These are phyloP conservation scores for Manis pentadactyla DNA, from an alignment of 2,797 vertebrate species.

Conservation along the genomic window DNA sequence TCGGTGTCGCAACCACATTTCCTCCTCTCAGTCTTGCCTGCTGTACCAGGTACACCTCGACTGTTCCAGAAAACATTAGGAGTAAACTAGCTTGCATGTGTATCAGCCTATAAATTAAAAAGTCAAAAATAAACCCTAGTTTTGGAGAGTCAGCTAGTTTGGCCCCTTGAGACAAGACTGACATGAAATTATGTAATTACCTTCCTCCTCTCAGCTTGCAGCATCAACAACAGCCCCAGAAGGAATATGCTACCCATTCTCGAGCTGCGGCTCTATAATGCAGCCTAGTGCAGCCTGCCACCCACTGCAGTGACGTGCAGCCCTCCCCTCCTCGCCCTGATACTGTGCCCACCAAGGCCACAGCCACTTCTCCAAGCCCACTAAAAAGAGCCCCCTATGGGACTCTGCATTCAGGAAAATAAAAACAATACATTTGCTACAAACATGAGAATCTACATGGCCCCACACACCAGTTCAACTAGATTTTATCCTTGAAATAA, in stretches of 20 bases:
- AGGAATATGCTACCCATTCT: not conserved
- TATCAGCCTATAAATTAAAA: constrained; percentile 8
- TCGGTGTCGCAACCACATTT: rapidly evolving
- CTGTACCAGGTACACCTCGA: not conserved
- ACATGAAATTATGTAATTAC: constrained; percentile 18
- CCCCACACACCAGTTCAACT: not conserved
- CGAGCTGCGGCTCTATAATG: rapidly evolving
- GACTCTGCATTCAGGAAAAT: not conserved
- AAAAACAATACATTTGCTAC: not conserved
- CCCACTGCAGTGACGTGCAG: not conserved
- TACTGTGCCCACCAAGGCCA: rapidly evolving
- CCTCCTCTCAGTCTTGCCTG: rapidly evolving
- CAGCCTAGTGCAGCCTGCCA: not conserved
- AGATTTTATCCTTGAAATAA: not conserved
- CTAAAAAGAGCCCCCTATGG: not conserved
- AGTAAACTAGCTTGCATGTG: not conserved
- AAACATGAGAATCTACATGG: not conserved
- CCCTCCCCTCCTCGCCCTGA: rapidly evolving
- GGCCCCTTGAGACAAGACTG: constrained; percentile 44
- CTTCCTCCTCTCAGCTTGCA: not conserved
- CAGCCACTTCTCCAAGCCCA: not conserved
- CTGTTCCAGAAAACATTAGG: not conserved
- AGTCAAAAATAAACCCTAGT: constrained; percentile 42
- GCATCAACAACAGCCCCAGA: not conserved
- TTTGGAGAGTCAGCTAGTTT: constrained; percentile 30